Conservation (phyloP, 2,797 vertebrate genomes). For the Eidolon dupreanum region DNA sequence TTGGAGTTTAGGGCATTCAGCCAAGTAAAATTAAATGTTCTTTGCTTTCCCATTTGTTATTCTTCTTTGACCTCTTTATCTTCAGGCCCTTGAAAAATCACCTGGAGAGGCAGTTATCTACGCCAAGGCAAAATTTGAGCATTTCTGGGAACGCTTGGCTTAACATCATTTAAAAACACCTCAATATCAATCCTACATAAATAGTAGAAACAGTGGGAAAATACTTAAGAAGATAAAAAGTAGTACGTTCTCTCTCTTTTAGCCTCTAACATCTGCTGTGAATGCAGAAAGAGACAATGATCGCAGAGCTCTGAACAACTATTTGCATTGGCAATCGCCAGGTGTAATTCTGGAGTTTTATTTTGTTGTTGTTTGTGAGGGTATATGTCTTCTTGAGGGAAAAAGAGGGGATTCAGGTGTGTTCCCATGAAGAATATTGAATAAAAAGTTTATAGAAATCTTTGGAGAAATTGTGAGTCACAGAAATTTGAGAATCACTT, state of each 20-base stretch:
- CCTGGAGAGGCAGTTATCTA: not conserved
- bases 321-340: not conserved
- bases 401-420: not conserved
- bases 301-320: not conserved
- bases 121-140: not conserved
- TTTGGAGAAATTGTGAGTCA: not conserved
- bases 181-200: not conserved
- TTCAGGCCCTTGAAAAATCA: not conserved
- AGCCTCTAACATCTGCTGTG: not conserved
- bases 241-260: not conserved
- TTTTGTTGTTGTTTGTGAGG: not conserved
- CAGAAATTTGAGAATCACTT: not conserved
- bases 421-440: not conserved
- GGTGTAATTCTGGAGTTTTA: not conserved
- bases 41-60: not conserved
- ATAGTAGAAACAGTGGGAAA: not conserved
- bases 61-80: not conserved
- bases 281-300: not conserved
- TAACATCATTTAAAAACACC: not conserved
- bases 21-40: not conserved
- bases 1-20: not conserved
- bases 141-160: not conserved
- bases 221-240: not conserved
- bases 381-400: not conserved
- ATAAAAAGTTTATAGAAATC: not conserved